Evolutionary conservation across 92 coral and sea anemone genomes (phyloP), one percentile per base, ranked within the genome.

Genomic region (Palythoa caribaeorum): DNA sequence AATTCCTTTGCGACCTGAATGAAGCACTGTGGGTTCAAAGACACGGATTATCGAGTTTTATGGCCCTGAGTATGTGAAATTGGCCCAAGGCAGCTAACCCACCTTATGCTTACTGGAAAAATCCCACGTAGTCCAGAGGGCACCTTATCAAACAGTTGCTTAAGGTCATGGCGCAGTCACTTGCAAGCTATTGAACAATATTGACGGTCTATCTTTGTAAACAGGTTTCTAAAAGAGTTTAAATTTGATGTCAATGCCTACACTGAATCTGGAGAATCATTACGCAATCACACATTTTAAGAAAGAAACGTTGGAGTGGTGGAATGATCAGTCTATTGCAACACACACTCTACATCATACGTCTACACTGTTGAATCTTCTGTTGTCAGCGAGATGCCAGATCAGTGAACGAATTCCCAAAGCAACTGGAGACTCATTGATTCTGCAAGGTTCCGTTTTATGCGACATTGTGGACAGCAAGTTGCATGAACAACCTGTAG

Each of bases 311-410:
- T 90, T 87, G 80, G 87, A 19, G 88, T 89, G 28, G 37, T 91
- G 40, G 59, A 84, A 60, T 87, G 93, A 89, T 80, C 92, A 19
- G 92, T 6, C 90, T 5, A 63, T 68, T 90, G 90, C 71, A 87
- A 84, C 88, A 90, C 93, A 83, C 95, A 88, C 71, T 92, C 85
- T 15, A 73, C 38, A 37, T 84, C 87, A 3, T 88, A 71, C 73
- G 28, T 28, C 28, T 69, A 8, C 20, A 35, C 39, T 69, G 44
- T 69, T 28, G 16, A 69, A 69, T 9, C 73, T 21, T 28, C 15
- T 69, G 39, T 13, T 69, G 35, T 15, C 20, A 40, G 73, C 40
- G 14, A 85, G 84, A 83, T 87, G 50, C 50, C 50, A 3, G 39
- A 84, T 77, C 14, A 28, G 84, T 65, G 87, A 37, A 21, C 73